phyloP scores from a whole-genome alignment of 2,888 invertebrate species.

The Byasa hedistus region DNA sequence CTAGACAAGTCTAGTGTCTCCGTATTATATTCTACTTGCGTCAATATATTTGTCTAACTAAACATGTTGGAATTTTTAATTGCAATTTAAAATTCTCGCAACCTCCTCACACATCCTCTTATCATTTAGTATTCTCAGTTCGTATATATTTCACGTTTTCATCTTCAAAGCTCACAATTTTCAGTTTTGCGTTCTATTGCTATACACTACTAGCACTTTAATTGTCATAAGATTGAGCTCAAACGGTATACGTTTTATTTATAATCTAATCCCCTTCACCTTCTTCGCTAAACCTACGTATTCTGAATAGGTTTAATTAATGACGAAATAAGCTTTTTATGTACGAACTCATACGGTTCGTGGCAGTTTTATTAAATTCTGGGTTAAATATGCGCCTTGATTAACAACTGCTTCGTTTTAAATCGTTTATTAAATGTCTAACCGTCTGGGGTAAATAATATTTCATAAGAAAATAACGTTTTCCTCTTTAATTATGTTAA shows the following conservation, averaged over 20 bases:
- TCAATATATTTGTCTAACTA: too few relatives aligned
- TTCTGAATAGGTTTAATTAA: constrained; percentile 59
- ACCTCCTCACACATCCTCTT: too few relatives aligned
- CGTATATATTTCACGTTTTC: too few relatives aligned
- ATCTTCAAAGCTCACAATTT: not conserved
- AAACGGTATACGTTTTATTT: constrained; percentile 64
- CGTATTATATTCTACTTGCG: too few relatives aligned
- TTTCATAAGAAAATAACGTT: not conserved
- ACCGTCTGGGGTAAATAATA: not conserved
- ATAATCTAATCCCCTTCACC: constrained; percentile 47
- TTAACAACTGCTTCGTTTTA: constrained; percentile 16
- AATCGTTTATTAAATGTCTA: constrained; percentile 18
- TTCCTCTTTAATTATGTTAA: too few relatives aligned
- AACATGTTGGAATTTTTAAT: too few relatives aligned
- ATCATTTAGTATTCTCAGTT: too few relatives aligned
- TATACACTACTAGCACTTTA: constrained; percentile 15
- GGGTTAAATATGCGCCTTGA: constrained; percentile 21
- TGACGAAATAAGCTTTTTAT: constrained; percentile 39
- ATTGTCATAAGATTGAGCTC: constrained; percentile 43
- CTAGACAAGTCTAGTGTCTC: too few relatives aligned
- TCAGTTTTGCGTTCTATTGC: not conserved
- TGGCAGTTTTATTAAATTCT: constrained; percentile 31
- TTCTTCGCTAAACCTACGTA: constrained; percentile 47
- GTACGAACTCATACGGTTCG: constrained; percentile 15
- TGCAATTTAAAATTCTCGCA: too few relatives aligned